These are phyloP conservation scores for Pristionchus mayeri DNA, from an alignment of 2,888 invertebrate genomes.

Conservation along the genomic window DNA sequence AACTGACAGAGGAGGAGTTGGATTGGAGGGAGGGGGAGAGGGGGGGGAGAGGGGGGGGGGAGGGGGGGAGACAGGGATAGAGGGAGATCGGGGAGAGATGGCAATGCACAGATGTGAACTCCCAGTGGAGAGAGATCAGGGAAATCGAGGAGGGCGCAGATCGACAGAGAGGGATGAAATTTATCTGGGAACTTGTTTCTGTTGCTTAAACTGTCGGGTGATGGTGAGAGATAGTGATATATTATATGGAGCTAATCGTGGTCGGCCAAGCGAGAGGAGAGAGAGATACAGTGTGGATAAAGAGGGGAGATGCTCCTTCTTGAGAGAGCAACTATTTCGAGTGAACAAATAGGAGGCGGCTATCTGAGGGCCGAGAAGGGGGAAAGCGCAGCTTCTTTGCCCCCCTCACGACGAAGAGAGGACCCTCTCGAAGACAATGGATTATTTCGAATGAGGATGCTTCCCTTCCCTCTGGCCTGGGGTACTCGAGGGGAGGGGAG, in stretches of 20 bases:
- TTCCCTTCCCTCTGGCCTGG: background rate
- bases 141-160: background rate
- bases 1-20: slow-evolving; percentile 10
- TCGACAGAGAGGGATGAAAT: slow-evolving; percentile 32
- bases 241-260: background rate
- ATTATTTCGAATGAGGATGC: slow-evolving; percentile 35
- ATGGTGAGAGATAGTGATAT: background rate
- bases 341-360: slow-evolving; percentile 33
- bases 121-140: background rate
- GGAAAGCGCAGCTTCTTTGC: background rate
- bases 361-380: background rate
- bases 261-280: too few relatives aligned
- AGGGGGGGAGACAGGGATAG: background rate
- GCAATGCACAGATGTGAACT: background rate
- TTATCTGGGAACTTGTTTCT: slow-evolving; percentile 45
- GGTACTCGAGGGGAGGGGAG: background rate
- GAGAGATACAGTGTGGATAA: slow-evolving; percentile 32
- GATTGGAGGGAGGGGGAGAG: too few relatives aligned
- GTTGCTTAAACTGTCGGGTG: slow-evolving; percentile 19
- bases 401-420: slow-evolving; percentile 1
- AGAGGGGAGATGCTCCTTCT: background rate
- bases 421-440: slow-evolving; percentile 31
- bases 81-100: background rate
- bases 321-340: slow-evolving; percentile 21
- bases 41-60: background rate